phyloP scores from a whole-genome alignment of 2,888 invertebrate species.

The Formica aserva region DNA sequence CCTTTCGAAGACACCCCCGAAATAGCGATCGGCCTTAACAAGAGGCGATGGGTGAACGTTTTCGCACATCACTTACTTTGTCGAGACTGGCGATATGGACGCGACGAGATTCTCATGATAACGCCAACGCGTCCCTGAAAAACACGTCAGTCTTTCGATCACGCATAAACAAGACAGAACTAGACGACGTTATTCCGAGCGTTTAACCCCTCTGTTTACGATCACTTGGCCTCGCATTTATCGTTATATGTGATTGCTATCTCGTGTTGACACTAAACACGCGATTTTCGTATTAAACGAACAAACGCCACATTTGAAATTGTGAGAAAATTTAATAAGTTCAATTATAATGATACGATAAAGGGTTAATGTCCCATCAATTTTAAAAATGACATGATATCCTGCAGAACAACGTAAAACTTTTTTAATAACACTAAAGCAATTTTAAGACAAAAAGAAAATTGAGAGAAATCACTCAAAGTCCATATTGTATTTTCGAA shows the following conservation, averaged over 20 bases:
- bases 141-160: conserved; percentile 14
- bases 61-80: not conserved
- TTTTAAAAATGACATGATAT: not conserved
- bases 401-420: not conserved
- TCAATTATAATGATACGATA: conserved; percentile 4
- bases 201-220: not conserved
- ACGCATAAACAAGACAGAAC: conserved; percentile 19
- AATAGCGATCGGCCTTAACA: conserved; percentile 10
- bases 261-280: not conserved
- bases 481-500: conserved; percentile 1
- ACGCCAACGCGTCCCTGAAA: not conserved
- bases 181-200: not conserved
- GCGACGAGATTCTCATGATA: not conserved
- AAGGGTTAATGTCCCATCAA: not conserved
- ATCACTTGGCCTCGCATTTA: not conserved
- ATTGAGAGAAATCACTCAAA: not conserved
- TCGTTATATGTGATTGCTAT: not conserved
- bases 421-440: conserved; percentile 1
- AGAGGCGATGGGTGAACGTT: not conserved
- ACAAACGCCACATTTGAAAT: not conserved
- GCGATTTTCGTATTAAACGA: not conserved
- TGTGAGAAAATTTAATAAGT: not conserved
- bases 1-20: conserved; percentile 1
- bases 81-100: not conserved
- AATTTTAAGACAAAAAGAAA: not conserved